Percentiles rank a stretch among this genome's conserved stretches.
Evolutionary conservation across 2,888 invertebrate species (phyloP).

Genomic region (Harpagoxenus sublaevis): DNA sequence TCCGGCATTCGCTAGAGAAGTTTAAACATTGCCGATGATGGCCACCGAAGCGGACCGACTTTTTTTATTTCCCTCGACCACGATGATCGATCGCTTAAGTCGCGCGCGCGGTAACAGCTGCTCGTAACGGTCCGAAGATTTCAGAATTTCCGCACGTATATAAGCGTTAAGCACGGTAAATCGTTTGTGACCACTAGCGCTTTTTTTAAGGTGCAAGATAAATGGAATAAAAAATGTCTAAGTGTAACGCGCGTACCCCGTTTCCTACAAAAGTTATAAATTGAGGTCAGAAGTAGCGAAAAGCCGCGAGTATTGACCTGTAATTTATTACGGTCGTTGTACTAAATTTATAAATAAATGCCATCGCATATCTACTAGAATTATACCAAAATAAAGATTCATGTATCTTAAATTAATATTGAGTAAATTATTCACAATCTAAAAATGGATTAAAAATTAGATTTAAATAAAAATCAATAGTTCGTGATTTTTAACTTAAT

Average conservation of each 20-base stretch:
- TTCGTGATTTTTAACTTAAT: background rate
- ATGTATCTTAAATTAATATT: background rate
- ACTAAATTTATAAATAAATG: too few relatives aligned
- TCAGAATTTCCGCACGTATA: constrained; percentile 40
- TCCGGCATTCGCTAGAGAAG: constrained; percentile 28
- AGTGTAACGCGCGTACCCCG: background rate
- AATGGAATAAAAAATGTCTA: constrained; percentile 31
- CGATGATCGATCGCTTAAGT: constrained; percentile 43
- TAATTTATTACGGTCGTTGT: background rate
- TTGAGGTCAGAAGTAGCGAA: background rate
- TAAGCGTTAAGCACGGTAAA: constrained; percentile 30
- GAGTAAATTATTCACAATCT: background rate
- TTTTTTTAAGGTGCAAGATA: constrained; percentile 25
- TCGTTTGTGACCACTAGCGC: constrained; percentile 24
- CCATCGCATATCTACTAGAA: background rate
- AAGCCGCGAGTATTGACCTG: background rate
- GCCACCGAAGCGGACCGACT: constrained; percentile 9
- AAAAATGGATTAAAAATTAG: background rate
- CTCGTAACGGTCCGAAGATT: constrained; percentile 48
- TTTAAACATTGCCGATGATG: constrained; percentile 34
- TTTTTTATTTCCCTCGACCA: constrained; percentile 33
- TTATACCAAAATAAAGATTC: background rate
- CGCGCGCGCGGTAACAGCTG: constrained; percentile 48
- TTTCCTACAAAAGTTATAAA: constrained; percentile 8
- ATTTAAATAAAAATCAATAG: background rate